Evolutionary conservation across 2,113 vertebrate genomes (phyloP).

Genomic region (Macquaria australasica): DNA sequence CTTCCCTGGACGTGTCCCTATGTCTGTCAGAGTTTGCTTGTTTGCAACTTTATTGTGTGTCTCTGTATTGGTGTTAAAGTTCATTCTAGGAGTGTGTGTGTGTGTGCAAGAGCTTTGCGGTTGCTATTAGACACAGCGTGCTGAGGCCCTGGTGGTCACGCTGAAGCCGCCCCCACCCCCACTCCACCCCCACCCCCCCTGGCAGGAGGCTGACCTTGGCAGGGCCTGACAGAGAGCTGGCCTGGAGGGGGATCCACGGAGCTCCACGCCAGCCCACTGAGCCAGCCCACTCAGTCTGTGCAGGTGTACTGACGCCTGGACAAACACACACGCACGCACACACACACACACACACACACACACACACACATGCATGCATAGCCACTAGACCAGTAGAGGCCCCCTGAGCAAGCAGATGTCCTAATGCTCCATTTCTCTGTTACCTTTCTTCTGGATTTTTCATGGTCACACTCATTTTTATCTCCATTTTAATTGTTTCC

Average conservation of each 20-base stretch:
- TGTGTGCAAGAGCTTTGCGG: slow-evolving; percentile 76
- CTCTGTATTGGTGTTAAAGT: slow-evolving; percentile 63
- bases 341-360: slow-evolving; percentile 41
- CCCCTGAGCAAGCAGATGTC: slow-evolving; percentile 80
- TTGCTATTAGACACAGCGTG: slow-evolving; percentile 88
- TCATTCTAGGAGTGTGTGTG: slow-evolving; percentile 47
- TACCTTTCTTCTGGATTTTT: slow-evolving; percentile 55
- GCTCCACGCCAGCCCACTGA: slow-evolving; percentile 80
- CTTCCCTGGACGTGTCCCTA: slow-evolving; percentile 7
- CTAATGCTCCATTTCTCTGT: slow-evolving; percentile 52
- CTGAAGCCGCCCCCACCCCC: slow-evolving; percentile 68
- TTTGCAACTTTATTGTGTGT: slow-evolving; percentile 25
- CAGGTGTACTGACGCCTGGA: slow-evolving; percentile 77
- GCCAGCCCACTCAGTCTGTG: slow-evolving; percentile 68
- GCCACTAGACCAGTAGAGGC: slow-evolving; percentile 66
- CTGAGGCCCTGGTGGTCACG: slow-evolving; percentile 78
- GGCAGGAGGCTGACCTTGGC: slow-evolving; percentile 84
- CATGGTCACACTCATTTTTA: slow-evolving; percentile 7
- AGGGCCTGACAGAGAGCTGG: slow-evolving; percentile 82
- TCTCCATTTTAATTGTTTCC: not conserved
- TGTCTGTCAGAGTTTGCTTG: slow-evolving; percentile 4
- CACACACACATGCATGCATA: slow-evolving; percentile 48
- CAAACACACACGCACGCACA: slow-evolving; percentile 69
- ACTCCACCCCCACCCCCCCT: slow-evolving; percentile 41
- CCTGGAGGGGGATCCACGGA: slow-evolving; percentile 79